phyloP scores from a whole-genome alignment of 2,113 vertebrate genomes.

The Pollachius pollachius region DNA sequence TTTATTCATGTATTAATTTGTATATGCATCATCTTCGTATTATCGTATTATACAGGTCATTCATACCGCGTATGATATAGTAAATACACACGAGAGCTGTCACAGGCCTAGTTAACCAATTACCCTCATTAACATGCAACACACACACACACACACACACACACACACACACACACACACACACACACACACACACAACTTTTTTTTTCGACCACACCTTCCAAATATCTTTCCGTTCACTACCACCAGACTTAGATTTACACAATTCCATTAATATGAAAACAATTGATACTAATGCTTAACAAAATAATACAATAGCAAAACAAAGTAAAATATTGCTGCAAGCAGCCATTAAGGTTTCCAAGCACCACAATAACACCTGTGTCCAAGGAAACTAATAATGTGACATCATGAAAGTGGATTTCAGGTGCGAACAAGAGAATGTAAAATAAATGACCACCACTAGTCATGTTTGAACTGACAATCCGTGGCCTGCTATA shows the following conservation, averaged over 20 bases:
- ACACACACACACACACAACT: constrained; percentile 56
- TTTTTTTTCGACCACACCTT: constrained; percentile 29
- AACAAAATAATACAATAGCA: constrained; percentile 28
- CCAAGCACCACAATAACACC: too few relatives aligned
- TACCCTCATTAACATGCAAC: constrained; percentile 60
- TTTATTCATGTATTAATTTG: constrained; percentile 74
- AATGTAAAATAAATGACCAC: too few relatives aligned
- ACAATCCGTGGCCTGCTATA: too few relatives aligned
- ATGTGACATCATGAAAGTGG: too few relatives aligned
- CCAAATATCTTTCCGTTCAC: constrained; percentile 35
- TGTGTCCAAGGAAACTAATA: too few relatives aligned
- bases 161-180: constrained; percentile 24
- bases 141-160: constrained; percentile 13
- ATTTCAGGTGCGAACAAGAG: too few relatives aligned
- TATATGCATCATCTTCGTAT: constrained; percentile 70
- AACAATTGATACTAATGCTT: constrained; percentile 57
- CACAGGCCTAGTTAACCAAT: constrained; percentile 57
- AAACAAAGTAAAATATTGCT: constrained; percentile 21
- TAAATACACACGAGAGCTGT: constrained; percentile 66
- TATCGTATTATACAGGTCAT: constrained; percentile 75
- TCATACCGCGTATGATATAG: constrained; percentile 73
- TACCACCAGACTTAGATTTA: constrained; percentile 42
- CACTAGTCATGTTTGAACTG: too few relatives aligned
- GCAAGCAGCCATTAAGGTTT: too few relatives aligned
- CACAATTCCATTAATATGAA: constrained; percentile 33